Evolutionary conservation across 2,888 invertebrate genomes (phyloP), one percentile per base, ranked within the genome.

Genomic region (Napeogenes sylphis): DNA sequence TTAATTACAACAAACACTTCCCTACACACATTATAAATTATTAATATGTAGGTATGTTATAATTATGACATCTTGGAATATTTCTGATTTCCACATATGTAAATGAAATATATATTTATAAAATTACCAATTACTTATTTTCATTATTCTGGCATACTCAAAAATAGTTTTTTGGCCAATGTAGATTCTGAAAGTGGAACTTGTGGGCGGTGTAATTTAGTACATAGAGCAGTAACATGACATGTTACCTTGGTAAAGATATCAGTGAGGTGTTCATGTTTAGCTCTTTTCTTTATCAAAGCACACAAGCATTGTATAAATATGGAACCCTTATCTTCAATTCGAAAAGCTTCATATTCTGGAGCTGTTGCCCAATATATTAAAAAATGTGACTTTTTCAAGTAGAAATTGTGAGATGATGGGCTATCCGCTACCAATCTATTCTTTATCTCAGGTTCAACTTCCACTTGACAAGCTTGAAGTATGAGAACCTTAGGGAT

Each of bases 341-440:
- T 72, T 71, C 90, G 83, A 59, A 75, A 89, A 4, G 90, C 87
- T 72, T 86, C 85, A 73, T 83, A 81, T 70, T 85, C 84, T 5
- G 89, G 86, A 56, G 87, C 84, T 30, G 90, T 90, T 0, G 90
- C 90, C 84, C 86, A 89, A 67, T 81, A 90, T 13, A 88, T 78
- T 4, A 90, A 75, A 53, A 86, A 85, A 70, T 90, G 84, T 1
- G 81, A 76, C 69, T 86, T 89, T 57, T 77, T 77, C 42, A 85
- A 70, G 58, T 79, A 75, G 66, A 73, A 74, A 60, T 67, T 73
- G 3, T 51, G 21, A 33, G 73, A 59, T 56, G 61, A 65, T 8
- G 82, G 80, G 13, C 75, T 75, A 73, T 90, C 90, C 33, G 88
- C 75, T 38, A 83, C 82, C 32, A 89, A 58, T 32, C 59, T 67